A percentile compares a stretch with the other conserved stretches of the same genome.
phyloP scores from a whole-genome alignment of 2,113 vertebrate species.

The Cyanoliseus patagonus region DNA sequence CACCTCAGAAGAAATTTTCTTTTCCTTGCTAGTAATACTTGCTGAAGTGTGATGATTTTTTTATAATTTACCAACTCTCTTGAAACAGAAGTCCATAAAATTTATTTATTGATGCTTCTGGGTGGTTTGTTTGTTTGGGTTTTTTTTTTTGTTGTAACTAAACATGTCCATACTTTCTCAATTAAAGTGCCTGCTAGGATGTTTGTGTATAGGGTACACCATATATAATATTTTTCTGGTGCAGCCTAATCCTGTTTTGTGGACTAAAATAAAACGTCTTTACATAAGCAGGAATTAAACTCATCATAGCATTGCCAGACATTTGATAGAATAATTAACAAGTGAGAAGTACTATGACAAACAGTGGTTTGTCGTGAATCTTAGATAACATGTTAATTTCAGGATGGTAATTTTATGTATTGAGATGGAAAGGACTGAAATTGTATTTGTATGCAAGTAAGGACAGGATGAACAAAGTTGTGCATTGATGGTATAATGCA shows the following conservation, averaged over 20 bases:
- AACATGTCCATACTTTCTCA: neutral
- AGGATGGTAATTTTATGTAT: neutral
- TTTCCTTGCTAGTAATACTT: neutral
- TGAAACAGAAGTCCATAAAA: neutral
- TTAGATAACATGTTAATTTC: neutral
- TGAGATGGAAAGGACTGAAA: neutral
- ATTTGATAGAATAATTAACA: neutral
- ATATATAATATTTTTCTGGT: neutral
- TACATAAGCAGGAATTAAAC: neutral
- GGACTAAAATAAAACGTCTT: neutral
- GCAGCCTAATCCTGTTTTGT: neutral
- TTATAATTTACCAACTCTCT: neutral
- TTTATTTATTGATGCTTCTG: neutral
- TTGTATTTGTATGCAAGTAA: neutral
- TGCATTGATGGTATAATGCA: neutral
- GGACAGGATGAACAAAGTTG: neutral
- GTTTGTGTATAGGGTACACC: neutral
- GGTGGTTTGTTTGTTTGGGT: rapidly evolving
- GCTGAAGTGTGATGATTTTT: neutral
- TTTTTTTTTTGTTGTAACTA: neutral
- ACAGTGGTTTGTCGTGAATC: neutral
- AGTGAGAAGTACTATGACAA: neutral
- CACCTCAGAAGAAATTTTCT: neutral
- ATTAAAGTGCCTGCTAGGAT: neutral
- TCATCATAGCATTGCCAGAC: neutral